Percentiles rank a stretch among this genome's conserved stretches.
phyloP scores from a whole-genome alignment of 2,113 vertebrate species.

The Nesoenas mayeri region DNA sequence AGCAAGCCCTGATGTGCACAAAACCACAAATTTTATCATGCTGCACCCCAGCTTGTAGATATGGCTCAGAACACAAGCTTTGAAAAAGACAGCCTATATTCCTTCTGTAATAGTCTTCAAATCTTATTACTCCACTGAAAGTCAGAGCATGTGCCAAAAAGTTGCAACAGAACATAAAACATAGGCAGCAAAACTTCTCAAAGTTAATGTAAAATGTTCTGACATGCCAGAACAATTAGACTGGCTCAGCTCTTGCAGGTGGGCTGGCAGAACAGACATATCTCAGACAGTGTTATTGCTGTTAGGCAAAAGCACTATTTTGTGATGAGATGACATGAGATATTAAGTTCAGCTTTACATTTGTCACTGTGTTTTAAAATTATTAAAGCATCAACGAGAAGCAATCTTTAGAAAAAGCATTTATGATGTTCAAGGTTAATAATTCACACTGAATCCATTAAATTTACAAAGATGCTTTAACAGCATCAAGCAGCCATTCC shows the following conservation, averaged over 20 bases:
- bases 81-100: not conserved
- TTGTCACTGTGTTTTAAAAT: conserved; percentile 50
- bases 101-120: not conserved
- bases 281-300: not conserved
- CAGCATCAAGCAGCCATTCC: not conserved
- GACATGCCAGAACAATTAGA: conserved; percentile 28
- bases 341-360: conserved; percentile 46
- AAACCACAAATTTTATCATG: not conserved
- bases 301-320: conserved; percentile 4
- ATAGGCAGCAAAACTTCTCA: conserved; percentile 7
- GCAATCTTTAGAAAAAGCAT: conserved; percentile 24
- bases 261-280: conserved; percentile 18
- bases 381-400: conserved; percentile 33
- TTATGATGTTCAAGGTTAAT: conserved; percentile 37
- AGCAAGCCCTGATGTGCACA: not conserved
- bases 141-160: not conserved
- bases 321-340: conserved; percentile 25
- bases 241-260: conserved; percentile 27
- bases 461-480: conserved; percentile 8
- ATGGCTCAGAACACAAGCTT: not conserved
- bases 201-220: conserved; percentile 19
- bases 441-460: conserved; percentile 35
- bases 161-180: conserved; percentile 1
- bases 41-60: not conserved
- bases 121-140: not conserved